Evolutionary conservation across 2,113 vertebrate genomes (phyloP), one percentile per base, ranked within the genome.

Genomic region (Laticauda colubrina): DNA sequence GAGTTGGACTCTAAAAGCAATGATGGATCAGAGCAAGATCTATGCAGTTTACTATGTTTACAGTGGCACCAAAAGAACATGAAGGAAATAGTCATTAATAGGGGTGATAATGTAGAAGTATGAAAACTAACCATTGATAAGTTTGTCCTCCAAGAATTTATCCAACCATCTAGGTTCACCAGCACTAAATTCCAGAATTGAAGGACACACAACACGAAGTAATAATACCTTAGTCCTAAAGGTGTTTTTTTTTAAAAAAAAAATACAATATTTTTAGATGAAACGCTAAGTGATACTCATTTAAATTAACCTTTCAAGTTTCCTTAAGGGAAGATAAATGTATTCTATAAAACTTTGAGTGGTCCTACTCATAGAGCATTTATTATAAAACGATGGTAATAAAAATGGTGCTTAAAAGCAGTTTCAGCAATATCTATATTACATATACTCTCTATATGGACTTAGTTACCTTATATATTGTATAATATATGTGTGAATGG

Each of bases 361-460:
- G 98, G 97, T 97, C 97, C 96, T 97, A 96, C 96, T 96, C 94
- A 94, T 94, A 94, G 94, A 96, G 96, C 93, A 95, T 95, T 97
- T 96, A 92, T 97, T 94, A 96, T 93, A 95, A 93, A 90, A 90
- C 9, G 34, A 96, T 96, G 95, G 97, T 97, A 95, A 97, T 95
- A 95, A 90, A 91, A 96, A 96, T 97, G 98, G 97, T 98, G 97
- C 98, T 98, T 96, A 96, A 98, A 81, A 96, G 98, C 96, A 91
- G 97, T 96, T 97, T 97, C 97, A 97, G 96, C 97, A 97, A 96
- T 97, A 96, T 97, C 97, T 97, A 96, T 98, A 97, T 94, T 97
- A 97, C 96, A 95, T 93, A 96, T 95, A 95, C 95, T 96, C 94
- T 94, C 94, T 97, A 96, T 93, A 90, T 64, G 93, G 93, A 92